Conservation (phyloP, 2,888 invertebrate genomes). For the Entomobrya multifasciata region DNA sequence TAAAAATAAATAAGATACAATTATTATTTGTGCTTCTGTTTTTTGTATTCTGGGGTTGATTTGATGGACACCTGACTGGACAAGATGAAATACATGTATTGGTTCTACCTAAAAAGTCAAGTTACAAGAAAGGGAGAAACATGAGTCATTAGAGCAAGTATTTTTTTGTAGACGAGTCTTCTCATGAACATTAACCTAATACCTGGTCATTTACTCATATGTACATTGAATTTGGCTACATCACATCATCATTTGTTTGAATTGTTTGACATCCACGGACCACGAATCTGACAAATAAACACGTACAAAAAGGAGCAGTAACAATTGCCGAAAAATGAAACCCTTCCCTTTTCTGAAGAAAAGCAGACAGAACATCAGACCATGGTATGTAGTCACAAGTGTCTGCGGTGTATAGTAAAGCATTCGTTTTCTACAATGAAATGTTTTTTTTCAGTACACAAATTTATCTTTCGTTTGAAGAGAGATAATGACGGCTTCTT, state of each 20-base stretch:
- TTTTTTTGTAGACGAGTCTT: background rate
- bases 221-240: slow-evolving; percentile 13
- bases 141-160: too few species aligned
- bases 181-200: background rate
- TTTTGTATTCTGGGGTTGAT: too few species aligned
- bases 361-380: too few species aligned
- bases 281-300: slow-evolving; percentile 28
- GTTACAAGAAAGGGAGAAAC: too few species aligned
- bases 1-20: too few species aligned
- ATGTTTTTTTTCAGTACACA: background rate
- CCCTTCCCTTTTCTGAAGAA: slow-evolving; percentile 15
- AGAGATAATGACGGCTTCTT: slow-evolving; percentile 58
- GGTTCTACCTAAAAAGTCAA: too few species aligned
- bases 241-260: slow-evolving; percentile 44
- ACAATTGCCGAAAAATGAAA: slow-evolving; percentile 17
- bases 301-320: slow-evolving; percentile 26
- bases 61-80: too few species aligned
- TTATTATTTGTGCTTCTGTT: too few species aligned
- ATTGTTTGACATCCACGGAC: slow-evolving; percentile 44
- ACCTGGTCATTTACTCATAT: background rate
- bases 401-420: background rate
- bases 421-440: background rate
- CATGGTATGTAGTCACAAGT: too few species aligned
- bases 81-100: too few species aligned
- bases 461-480: background rate